Conservation (phyloP, 2,888 invertebrate species). For the Selenia dentaria region DNA sequence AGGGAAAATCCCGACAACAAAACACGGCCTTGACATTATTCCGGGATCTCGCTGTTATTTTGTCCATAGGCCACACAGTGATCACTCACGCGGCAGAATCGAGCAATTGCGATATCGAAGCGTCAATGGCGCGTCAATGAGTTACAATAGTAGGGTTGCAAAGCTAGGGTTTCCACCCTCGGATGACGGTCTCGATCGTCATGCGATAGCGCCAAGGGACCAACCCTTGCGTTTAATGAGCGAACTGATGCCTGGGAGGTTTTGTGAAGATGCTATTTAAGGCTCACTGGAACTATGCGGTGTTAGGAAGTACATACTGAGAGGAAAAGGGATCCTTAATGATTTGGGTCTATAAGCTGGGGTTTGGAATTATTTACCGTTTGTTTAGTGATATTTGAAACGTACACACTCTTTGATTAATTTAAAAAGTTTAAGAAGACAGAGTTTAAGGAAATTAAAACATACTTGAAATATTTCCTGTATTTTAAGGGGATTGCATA, state of each 20-base stretch:
- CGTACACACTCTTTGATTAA: not conserved
- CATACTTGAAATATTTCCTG: too few relatives aligned
- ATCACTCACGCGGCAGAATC: slow-evolving; percentile 12
- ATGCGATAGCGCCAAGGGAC: slow-evolving; percentile 53
- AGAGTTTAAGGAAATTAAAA: too few relatives aligned
- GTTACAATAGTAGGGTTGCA: slow-evolving; percentile 26
- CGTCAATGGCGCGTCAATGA: slow-evolving; percentile 14
- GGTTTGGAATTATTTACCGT: not conserved
- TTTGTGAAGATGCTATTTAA: slow-evolving; percentile 40
- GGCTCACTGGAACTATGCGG: slow-evolving; percentile 22
- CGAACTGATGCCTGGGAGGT: slow-evolving; percentile 41
- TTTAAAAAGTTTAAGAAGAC: too few relatives aligned
- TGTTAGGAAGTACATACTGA: slow-evolving; percentile 3
- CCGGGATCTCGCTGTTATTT: not conserved
- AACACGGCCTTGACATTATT: not conserved
- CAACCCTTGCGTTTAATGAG: slow-evolving; percentile 59
- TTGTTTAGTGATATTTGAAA: not conserved
- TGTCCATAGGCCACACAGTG: not conserved
- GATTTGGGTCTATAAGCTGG: slow-evolving; percentile 7
- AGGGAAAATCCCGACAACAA: not conserved
- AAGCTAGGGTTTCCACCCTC: slow-evolving; percentile 43
- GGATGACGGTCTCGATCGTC: slow-evolving; percentile 53
- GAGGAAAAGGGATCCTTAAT: slow-evolving; percentile 15
- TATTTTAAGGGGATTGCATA: too few relatives aligned
- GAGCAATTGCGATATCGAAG: slow-evolving; percentile 7